Evolutionary conservation across 2,113 vertebrate genomes (phyloP), one percentile per base, ranked within the genome.

Genomic region (Cyanoderma ruficeps): DNA sequence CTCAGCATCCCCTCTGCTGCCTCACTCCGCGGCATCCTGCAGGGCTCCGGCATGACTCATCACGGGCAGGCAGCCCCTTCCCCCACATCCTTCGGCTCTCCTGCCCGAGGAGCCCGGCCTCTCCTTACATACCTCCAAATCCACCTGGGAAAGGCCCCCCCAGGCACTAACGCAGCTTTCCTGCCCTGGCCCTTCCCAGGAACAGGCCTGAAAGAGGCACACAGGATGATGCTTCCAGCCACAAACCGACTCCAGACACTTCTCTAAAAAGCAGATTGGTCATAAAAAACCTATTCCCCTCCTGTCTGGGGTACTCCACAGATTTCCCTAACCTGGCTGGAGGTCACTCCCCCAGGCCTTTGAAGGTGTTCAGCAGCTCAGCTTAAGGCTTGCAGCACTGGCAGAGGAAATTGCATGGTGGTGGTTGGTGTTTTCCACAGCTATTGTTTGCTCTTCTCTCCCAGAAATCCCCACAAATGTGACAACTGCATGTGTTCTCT

Each of bases 21-120:
- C 92, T 53, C 69, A 5, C 67, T 83, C 37, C 35, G 60, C 91
- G 17, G 96, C 90, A 93, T 96, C 93, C 96, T 97, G 93, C 87
- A 50, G 21, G 30, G 90, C 91, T 96, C 41, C 89, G 57, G 84
- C 46, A 18, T 97, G 95, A 96, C 96, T 96, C 94, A 96, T 92
- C 86, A 69, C 5, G 4, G 87, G 72, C 64, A 30, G 28, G 55
- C 10, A 39, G 50, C 88, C 74, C 90, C 92, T 94, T 93, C 90
- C 87, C 92, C 71, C 90, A 77, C 90, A 89, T 93, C 94, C 85
- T 94, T 88, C 61, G 1, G 71, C 85, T 41, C 14, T 87, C 33
- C 59, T 85, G 71, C 61, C 60, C 9, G 1, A 53, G 59, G 31
- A 90, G 68, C 78, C 67, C 8, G 16, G 67, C 28, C 44, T 46